These are phyloP conservation scores for Tineola bisselliella DNA, from an alignment of 2,888 invertebrate genomes.

Conservation along the genomic window DNA sequence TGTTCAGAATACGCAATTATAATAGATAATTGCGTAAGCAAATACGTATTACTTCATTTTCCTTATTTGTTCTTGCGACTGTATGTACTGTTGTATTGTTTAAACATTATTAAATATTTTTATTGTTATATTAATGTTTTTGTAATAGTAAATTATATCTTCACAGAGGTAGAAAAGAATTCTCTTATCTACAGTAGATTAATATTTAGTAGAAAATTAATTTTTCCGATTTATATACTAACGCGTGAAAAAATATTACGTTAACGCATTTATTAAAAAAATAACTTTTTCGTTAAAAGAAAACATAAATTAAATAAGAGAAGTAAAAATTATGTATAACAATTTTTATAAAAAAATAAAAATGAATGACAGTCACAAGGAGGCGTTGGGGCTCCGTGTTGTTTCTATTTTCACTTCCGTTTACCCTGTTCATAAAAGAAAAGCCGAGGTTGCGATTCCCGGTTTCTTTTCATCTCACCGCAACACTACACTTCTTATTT, in stretches of 20 bases:
- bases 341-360: neutral
- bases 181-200: no score
- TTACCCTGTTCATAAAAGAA: constrained; percentile 5
- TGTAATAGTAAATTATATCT: no score
- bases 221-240: no score
- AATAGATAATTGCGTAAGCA: no score
- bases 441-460: neutral
- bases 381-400: neutral
- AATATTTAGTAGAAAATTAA: no score
- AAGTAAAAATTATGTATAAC: constrained; percentile 2
- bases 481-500: neutral
- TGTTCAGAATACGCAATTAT: neutral
- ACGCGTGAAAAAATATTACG: no score
- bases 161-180: no score
- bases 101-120: no score
- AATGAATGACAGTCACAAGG: neutral
- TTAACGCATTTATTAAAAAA: no score
- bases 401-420: constrained; percentile 7
- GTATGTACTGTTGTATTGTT: no score
- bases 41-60: neutral
- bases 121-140: no score
- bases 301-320: neutral
- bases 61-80: neutral
- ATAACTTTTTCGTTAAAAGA: no score
- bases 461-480: neutral